These are phyloP conservation scores for Uromys caudimaculatus DNA, from an alignment of 2,797 vertebrate species.

Conservation along the genomic window DNA sequence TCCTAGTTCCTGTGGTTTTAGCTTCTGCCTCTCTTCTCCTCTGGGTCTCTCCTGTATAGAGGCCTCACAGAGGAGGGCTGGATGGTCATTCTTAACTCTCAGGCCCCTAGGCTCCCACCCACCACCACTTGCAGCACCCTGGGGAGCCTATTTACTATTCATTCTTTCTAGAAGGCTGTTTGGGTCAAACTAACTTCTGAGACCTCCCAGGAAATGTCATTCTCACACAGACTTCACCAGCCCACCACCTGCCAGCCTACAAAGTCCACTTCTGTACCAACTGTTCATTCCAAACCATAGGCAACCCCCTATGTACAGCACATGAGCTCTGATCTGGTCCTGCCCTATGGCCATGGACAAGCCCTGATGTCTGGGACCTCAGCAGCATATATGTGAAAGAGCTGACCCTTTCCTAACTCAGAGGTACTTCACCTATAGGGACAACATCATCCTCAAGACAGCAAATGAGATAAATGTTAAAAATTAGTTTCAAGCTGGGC, in stretches of 20 bases:
- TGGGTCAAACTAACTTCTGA: neutral
- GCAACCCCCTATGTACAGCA: neutral
- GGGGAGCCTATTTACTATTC: neutral
- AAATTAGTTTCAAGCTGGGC: neutral
- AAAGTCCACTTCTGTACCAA: neutral
- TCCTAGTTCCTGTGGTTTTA: conserved; percentile 47
- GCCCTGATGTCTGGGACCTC: neutral
- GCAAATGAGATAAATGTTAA: neutral
- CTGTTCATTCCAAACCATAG: neutral
- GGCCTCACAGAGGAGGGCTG: neutral
- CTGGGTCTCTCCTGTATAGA: neutral
- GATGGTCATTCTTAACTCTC: neutral
- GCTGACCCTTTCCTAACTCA: neutral
- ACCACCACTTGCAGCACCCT: neutral
- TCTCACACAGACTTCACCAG: neutral
- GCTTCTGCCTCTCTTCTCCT: neutral
- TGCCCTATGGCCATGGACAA: neutral
- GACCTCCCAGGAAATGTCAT: neutral
- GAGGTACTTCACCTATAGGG: neutral
- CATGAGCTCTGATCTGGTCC: neutral
- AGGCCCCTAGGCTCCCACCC: neutral
- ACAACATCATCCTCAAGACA: neutral
- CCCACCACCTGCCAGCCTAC: neutral
- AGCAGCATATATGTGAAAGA: neutral
- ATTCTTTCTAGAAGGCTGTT: neutral